Evolutionary conservation across 2,888 invertebrate genomes (phyloP).

Genomic region (Aporophyla nigra): DNA sequence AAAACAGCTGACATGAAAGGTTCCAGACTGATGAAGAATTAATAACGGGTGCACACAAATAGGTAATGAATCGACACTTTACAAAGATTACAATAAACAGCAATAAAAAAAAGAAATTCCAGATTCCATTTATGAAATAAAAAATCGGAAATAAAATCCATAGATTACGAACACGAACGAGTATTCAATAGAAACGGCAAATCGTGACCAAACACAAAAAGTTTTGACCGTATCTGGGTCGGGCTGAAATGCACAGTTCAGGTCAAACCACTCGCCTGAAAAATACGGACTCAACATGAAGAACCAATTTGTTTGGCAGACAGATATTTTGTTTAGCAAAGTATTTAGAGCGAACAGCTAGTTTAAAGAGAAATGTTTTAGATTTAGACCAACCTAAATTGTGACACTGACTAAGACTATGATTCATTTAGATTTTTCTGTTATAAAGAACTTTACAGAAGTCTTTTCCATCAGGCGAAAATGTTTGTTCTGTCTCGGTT

Average conservation of each 20-base stretch:
- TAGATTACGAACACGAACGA: conserved; percentile 30
- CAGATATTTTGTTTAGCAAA: conserved; percentile 46
- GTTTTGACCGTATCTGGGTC: conserved; percentile 68
- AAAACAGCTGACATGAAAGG: conserved; percentile 2
- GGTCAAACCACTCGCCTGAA: conserved; percentile 69
- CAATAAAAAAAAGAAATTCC: background rate
- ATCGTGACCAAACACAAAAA: conserved; percentile 56
- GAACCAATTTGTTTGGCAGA: conserved; percentile 59
- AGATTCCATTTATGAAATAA: conserved; percentile 27
- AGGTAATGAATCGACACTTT: background rate
- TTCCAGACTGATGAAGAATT: too few relatives aligned
- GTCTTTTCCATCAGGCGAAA: background rate
- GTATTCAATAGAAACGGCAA: conserved; percentile 49
- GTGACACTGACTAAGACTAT: background rate
- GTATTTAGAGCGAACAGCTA: conserved; percentile 42
- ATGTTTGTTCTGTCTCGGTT: background rate
- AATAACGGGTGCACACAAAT: too few relatives aligned
- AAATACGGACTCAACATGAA: conserved; percentile 56
- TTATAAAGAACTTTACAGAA: background rate
- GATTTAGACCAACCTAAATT: conserved; percentile 33
- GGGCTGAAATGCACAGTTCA: conserved; percentile 64
- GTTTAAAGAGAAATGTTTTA: conserved; percentile 20
- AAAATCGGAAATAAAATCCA: conserved; percentile 14
- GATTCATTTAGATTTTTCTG: conserved; percentile 5
- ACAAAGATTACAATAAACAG: background rate